Percentiles rank a stretch among this genome's conserved stretches.
Conservation (phyloP, 2,888 invertebrate genomes). For the Agrochola circellaris region DNA sequence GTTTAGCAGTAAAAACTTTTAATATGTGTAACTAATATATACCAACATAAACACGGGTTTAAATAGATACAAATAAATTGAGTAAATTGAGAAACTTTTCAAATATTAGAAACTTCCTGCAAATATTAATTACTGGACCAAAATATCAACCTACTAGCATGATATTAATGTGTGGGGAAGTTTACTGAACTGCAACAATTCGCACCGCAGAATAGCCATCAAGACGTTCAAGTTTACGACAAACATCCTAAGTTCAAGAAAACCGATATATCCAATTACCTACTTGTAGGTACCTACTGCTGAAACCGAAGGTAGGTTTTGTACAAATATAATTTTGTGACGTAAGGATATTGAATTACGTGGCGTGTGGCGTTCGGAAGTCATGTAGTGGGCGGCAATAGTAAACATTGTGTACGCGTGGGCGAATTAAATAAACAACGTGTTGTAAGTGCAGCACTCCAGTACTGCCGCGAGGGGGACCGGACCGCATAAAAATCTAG, state of each 20-base stretch:
- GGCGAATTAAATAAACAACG: slow-evolving; percentile 77
- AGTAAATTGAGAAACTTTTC: slow-evolving; percentile 33
- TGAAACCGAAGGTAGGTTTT: slow-evolving; percentile 48
- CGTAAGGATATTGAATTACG: slow-evolving; percentile 67
- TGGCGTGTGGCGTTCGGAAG: slow-evolving; percentile 50
- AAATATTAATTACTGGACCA: slow-evolving; percentile 36
- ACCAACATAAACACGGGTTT: slow-evolving; percentile 26
- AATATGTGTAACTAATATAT: slow-evolving; percentile 20
- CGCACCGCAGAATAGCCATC: slow-evolving; percentile 65
- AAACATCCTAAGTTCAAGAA: slow-evolving; percentile 69
- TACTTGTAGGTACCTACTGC: slow-evolving; percentile 47
- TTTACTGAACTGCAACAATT: slow-evolving; percentile 71
- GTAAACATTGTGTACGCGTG: slow-evolving; percentile 69
- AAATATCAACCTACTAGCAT: slow-evolving; percentile 63
- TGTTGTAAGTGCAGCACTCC: slow-evolving; percentile 45
- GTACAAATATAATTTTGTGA: slow-evolving; percentile 63
- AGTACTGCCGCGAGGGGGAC: slow-evolving; percentile 18
- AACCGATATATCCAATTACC: slow-evolving; percentile 74
- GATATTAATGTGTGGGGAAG: slow-evolving; percentile 70
- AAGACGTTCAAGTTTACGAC: slow-evolving; percentile 67
- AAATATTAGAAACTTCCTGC: slow-evolving; percentile 32
- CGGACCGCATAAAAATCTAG: slow-evolving; percentile 61
- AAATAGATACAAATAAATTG: slow-evolving; percentile 27
- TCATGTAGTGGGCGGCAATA: slow-evolving; percentile 48
- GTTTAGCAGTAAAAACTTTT: neutral